A percentile compares a stretch with the other conserved stretches of the same genome.
Evolutionary conservation across 2,888 invertebrate genomes (phyloP).

Genomic region (Idaea straminata): DNA sequence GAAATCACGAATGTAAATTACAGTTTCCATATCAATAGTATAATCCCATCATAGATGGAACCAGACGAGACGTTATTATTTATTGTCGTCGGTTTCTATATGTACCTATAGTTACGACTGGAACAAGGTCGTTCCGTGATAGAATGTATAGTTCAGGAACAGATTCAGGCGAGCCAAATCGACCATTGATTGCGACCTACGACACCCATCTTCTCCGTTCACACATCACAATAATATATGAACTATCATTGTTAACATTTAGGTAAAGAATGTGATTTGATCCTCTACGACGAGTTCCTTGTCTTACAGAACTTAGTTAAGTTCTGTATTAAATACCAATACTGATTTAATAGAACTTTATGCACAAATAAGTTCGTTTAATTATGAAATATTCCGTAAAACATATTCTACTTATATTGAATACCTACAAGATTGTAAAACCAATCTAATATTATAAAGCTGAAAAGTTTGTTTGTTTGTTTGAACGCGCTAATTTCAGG

Average conservation of each 20-base stretch:
- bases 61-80: neutral
- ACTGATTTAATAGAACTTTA: too few relatives aligned
- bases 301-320: too few relatives aligned
- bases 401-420: too few relatives aligned
- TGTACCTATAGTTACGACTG: neutral
- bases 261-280: neutral
- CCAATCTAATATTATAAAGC: too few relatives aligned
- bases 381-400: too few relatives aligned
- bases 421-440: too few relatives aligned
- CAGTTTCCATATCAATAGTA: neutral
- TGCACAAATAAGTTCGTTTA: too few relatives aligned
- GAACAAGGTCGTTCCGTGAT: neutral
- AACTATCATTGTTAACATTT: neutral
- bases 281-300: neutral
- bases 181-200: slow-evolving; percentile 6
- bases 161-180: slow-evolving; percentile 9
- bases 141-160: neutral
- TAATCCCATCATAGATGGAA: neutral
- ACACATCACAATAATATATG: neutral
- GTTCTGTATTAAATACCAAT: too few relatives aligned
- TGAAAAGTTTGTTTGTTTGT: too few relatives aligned
- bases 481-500: too few relatives aligned
- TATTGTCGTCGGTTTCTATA: neutral
- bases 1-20: neutral
- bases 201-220: neutral